Percentiles rank a stretch among this genome's conserved stretches.
Conservation (phyloP, 2,113 vertebrate species). For the Salvelinus namaycush region DNA sequence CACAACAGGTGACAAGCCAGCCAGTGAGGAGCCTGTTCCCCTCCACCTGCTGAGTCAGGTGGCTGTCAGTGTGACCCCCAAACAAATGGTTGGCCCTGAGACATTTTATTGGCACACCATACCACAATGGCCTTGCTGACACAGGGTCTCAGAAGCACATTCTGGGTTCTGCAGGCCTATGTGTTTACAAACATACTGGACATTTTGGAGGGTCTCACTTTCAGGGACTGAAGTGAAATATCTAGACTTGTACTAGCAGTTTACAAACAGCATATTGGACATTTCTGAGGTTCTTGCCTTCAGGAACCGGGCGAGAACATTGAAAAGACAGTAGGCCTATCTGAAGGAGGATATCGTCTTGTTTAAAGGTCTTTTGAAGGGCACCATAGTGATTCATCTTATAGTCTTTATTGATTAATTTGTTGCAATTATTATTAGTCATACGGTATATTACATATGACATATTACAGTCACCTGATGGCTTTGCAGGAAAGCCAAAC, state of each 20-base stretch:
- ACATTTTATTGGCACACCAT: neutral
- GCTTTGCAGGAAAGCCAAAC: neutral
- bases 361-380: too few relatives aligned
- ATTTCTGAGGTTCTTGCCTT: neutral
- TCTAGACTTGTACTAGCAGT: too few relatives aligned
- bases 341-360: too few relatives aligned
- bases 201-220: neutral
- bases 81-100: neutral
- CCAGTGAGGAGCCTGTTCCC: neutral
- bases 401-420: conserved; percentile 8
- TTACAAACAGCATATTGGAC: neutral
- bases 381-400: conserved; percentile 1
- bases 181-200: neutral
- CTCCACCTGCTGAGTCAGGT: neutral
- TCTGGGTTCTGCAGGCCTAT: too few relatives aligned
- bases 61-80: neutral
- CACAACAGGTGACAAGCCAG: neutral
- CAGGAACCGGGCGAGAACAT: neutral
- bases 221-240: neutral
- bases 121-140: too few relatives aligned
- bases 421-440: neutral
- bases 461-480: too few relatives aligned
- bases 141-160: too few relatives aligned
- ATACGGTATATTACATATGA: too few relatives aligned
- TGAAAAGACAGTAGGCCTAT: too few relatives aligned